Evolutionary conservation across 2,888 invertebrate species (phyloP).

Genomic region (Achlya flavicornis): DNA sequence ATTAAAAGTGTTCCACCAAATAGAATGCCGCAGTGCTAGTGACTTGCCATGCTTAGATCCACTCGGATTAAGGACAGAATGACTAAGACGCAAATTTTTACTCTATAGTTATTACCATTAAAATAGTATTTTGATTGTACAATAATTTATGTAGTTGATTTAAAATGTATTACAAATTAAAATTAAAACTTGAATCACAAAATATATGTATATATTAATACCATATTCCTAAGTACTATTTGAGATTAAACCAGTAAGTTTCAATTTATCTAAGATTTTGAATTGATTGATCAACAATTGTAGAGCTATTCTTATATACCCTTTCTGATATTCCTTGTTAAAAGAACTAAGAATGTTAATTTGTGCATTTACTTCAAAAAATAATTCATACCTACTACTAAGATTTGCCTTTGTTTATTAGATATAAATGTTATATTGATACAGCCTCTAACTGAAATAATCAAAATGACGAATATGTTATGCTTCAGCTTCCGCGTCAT

Average conservation of each 20-base stretch:
- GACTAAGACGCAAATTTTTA: constrained; percentile 47
- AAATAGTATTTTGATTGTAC: constrained; percentile 3
- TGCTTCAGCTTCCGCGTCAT: constrained; percentile 14
- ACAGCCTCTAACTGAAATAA: background rate
- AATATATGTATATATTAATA: background rate
- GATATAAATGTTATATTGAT: background rate
- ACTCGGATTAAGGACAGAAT: constrained; percentile 70
- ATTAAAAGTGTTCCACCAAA: constrained; percentile 70
- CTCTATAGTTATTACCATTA: constrained; percentile 11
- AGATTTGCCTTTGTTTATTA: background rate
- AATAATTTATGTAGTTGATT: background rate
- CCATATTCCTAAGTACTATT: background rate
- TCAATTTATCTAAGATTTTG: no score
- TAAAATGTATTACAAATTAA: background rate
- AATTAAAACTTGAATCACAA: background rate
- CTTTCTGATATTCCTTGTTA: no score
- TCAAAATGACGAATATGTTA: background rate
- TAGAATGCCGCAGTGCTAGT: constrained; percentile 58
- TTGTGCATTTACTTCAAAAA: background rate
- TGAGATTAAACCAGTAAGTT: no score
- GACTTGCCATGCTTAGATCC: constrained; percentile 73
- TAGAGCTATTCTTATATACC: no score
- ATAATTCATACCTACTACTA: background rate
- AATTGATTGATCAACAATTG: background rate
- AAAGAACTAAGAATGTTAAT: background rate